A percentile compares a stretch with the other conserved stretches of the same genome.
phyloP scores from a whole-genome alignment of 2,797 vertebrate species.

The Bufotes viridis region DNA sequence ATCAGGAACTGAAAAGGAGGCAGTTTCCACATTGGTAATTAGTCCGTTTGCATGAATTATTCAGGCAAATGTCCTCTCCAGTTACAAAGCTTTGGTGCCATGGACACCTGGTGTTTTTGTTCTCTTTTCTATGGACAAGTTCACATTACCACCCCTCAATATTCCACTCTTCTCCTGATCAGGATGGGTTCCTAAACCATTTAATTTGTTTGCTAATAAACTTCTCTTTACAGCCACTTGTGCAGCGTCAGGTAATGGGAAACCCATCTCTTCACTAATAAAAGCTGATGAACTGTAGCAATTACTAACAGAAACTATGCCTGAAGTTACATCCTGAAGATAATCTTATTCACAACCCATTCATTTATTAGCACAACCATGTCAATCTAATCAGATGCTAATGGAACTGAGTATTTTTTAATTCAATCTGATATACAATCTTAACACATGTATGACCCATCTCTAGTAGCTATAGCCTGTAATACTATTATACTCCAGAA shows the following conservation, averaged over 20 bases:
- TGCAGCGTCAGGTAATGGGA: slow-evolving; percentile 61
- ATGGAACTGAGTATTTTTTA: no score
- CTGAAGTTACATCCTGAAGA: slow-evolving; percentile 34
- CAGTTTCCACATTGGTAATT: slow-evolving; percentile 69
- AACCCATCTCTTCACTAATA: slow-evolving; percentile 65
- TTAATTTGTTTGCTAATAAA: slow-evolving; percentile 73
- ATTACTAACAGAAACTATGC: slow-evolving; percentile 65
- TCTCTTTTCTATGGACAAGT: slow-evolving; percentile 64
- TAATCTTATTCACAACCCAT: slow-evolving; percentile 44
- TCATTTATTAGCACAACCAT: neutral
- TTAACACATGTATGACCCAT: no score
- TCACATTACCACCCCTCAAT: slow-evolving; percentile 68
- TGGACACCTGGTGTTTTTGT: slow-evolving; percentile 67
- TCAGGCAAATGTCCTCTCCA: slow-evolving; percentile 66
- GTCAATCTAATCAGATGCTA: slow-evolving; percentile 20
- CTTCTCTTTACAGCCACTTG: slow-evolving; percentile 62
- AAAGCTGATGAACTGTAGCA: slow-evolving; percentile 65
- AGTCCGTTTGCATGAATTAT: slow-evolving; percentile 73
- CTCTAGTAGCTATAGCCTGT: no score
- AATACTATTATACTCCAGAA: no score
- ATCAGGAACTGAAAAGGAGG: slow-evolving; percentile 65
- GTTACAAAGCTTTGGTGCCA: slow-evolving; percentile 65
- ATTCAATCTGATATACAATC: no score
- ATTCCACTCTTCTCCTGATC: slow-evolving; percentile 63
- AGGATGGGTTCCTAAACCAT: slow-evolving; percentile 67